Percentiles rank a stretch among this genome's conserved stretches.
Conservation (phyloP, 2,113 vertebrate genomes). For the Vulpes vulpes region DNA sequence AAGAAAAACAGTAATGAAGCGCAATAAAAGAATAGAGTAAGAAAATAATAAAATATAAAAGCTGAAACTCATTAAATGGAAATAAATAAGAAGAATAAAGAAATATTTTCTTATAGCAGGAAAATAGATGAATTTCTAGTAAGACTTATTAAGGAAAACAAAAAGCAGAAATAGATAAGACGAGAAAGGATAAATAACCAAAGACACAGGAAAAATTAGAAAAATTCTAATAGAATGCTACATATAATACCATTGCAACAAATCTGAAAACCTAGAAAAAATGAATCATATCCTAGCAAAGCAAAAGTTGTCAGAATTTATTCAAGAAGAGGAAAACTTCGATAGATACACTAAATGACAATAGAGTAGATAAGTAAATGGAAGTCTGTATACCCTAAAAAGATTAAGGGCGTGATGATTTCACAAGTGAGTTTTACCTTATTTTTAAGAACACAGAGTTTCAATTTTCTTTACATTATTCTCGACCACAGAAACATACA, state of each 20-base stretch:
- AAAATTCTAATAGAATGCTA: background rate
- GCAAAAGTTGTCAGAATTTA: background rate
- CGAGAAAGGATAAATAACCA: background rate
- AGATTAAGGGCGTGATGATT: background rate
- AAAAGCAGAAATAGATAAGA: background rate
- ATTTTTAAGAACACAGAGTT: background rate
- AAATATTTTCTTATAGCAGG: background rate
- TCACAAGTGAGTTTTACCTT: background rate
- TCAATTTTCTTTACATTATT: background rate
- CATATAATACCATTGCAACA: background rate
- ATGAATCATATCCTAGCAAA: background rate
- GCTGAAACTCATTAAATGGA: background rate
- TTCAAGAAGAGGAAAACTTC: constrained; percentile 9
- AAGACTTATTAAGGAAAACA: background rate
- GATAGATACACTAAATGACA: background rate
- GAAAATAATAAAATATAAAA: background rate
- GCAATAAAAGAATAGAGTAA: background rate
- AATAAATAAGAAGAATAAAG: background rate
- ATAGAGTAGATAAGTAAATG: background rate
- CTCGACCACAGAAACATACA: background rate
- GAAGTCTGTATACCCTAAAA: background rate
- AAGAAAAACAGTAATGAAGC: background rate
- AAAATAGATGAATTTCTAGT: background rate
- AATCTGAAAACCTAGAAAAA: background rate
- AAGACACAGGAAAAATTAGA: background rate